Conservation (phyloP, 2,797 vertebrate species). For the Staurois parvus region DNA sequence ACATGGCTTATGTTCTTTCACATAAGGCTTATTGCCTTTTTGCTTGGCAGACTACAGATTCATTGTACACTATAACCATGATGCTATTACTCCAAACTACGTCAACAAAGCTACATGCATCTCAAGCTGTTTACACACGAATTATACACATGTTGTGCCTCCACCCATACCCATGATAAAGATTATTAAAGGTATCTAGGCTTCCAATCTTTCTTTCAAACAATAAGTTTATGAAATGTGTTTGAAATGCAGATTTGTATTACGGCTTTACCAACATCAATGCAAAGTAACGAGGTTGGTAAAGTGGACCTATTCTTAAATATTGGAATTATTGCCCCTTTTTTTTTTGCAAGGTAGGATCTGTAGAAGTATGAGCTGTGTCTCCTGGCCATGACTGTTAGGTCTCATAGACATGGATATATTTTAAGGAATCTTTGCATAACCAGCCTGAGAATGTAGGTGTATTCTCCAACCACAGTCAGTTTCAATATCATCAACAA, state of each 20-base stretch:
- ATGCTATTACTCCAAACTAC: constrained; percentile 28
- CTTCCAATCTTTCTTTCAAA: constrained; percentile 26
- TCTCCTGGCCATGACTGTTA: no score
- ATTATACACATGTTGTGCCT: constrained; percentile 17
- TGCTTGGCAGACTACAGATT: constrained; percentile 52
- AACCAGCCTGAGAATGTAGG: no score
- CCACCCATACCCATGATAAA: not conserved
- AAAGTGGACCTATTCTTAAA: no score
- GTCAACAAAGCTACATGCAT: constrained; percentile 20
- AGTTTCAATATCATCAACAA: no score
- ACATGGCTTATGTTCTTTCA: constrained; percentile 55
- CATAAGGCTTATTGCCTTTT: constrained; percentile 57
- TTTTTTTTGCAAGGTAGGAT: no score
- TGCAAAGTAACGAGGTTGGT: no score
- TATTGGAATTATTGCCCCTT: no score
- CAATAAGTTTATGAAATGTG: not conserved
- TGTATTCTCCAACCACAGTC: no score
- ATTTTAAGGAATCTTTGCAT: no score
- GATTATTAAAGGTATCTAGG: constrained; percentile 14
- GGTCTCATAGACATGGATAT: no score
- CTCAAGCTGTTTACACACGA: constrained; percentile 12
- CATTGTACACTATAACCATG: constrained; percentile 23
- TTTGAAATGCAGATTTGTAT: not conserved
- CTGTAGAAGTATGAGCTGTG: no score
- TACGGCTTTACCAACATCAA: no score